A percentile compares a stretch with the other conserved stretches of the same genome.
Evolutionary conservation across 1,140 invertebrate species (phyloP).

Genomic region (Olivierus martensii): DNA sequence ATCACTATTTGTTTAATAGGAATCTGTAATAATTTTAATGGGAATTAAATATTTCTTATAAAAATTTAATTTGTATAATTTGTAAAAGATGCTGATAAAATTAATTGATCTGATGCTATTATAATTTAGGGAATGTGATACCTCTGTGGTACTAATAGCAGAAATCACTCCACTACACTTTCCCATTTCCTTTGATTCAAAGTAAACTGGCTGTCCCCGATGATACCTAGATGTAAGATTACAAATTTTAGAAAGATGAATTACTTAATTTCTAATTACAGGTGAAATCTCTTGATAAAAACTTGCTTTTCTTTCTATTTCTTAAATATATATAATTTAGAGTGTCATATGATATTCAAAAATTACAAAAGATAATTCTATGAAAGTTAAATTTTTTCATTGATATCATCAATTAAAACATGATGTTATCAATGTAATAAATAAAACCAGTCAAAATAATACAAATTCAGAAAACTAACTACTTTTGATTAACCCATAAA

Average conservation of each 20-base stretch:
- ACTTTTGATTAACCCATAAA: too few relatives aligned
- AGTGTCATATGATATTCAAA: too few relatives aligned
- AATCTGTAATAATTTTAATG: too few relatives aligned
- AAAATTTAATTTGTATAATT: too few relatives aligned
- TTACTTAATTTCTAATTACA: not conserved
- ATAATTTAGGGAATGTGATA: constrained; percentile 27
- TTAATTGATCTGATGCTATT: not conserved
- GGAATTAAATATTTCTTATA: too few relatives aligned
- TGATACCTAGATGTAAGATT: constrained; percentile 49
- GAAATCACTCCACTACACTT: constrained; percentile 75
- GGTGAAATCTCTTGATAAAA: not conserved
- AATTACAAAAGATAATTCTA: too few relatives aligned
- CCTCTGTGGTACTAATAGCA: constrained; percentile 73
- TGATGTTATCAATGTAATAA: too few relatives aligned
- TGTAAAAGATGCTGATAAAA: not conserved
- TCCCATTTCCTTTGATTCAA: constrained; percentile 69
- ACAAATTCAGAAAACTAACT: too few relatives aligned
- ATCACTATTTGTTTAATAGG: too few relatives aligned
- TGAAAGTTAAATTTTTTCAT: too few relatives aligned
- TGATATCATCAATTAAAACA: too few relatives aligned
- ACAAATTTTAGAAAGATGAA: constrained; percentile 18
- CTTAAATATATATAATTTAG: not conserved
- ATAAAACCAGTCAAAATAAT: too few relatives aligned
- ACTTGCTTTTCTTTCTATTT: not conserved
- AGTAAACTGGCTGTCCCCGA: constrained; percentile 77